Evolutionary conservation across 2,888 invertebrate species (phyloP).

Genomic region (Drosophila neutralis): DNA sequence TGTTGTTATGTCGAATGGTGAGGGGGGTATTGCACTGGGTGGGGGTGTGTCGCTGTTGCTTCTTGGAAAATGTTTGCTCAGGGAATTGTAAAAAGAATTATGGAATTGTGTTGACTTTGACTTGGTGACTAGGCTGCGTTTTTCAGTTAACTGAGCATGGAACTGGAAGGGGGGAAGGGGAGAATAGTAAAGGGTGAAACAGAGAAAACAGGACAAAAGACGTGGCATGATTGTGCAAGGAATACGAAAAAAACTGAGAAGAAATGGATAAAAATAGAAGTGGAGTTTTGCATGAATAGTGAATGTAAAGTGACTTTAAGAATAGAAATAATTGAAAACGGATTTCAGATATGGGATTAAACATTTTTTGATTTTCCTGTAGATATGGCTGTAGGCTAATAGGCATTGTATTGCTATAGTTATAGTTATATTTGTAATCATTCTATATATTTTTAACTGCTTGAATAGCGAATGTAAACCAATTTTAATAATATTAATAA

Average conservation of each 20-base stretch:
- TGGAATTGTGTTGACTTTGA: slow-evolving; percentile 50
- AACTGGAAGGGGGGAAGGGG: slow-evolving; percentile 8
- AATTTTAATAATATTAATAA: neutral
- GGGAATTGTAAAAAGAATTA: slow-evolving; percentile 72
- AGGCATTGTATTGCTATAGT: neutral
- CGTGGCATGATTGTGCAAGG: slow-evolving; percentile 9
- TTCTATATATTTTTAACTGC: neutral
- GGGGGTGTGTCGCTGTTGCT: slow-evolving; percentile 11
- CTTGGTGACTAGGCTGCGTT: slow-evolving; percentile 6
- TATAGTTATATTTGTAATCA: neutral
- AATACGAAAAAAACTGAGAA: neutral
- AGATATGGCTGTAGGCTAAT: neutral
- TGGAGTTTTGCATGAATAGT: neutral
- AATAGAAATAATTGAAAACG: neutral
- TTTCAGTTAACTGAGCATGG: slow-evolving; percentile 22
- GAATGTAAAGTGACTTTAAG: neutral
- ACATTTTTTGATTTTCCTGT: neutral
- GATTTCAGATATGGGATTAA: neutral
- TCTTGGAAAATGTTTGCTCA: slow-evolving; percentile 69
- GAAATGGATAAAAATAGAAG: neutral
- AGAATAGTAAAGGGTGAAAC: slow-evolving; percentile 1
- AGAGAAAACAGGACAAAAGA: slow-evolving; percentile 2
- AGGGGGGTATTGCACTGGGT: neutral
- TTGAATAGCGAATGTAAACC: neutral
- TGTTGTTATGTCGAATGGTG: neutral